These are phyloP conservation scores for Caerostris extrusa DNA, from an alignment of 1,140 invertebrate genomes.

Conservation along the genomic window DNA sequence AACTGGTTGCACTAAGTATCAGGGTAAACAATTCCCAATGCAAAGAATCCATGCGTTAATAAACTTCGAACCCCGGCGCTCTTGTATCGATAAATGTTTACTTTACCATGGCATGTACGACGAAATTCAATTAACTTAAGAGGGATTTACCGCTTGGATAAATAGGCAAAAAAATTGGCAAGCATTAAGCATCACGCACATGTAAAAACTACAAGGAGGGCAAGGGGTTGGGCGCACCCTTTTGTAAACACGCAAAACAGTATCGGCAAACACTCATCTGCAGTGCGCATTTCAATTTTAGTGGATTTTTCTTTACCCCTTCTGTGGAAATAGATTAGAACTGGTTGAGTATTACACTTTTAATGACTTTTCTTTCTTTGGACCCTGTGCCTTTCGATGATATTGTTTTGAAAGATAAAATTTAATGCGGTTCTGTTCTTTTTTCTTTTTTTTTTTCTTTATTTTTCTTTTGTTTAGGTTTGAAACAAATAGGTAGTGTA, in stretches of 20 bases:
- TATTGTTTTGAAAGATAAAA: background rate
- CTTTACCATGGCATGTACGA: background rate
- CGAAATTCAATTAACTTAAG: slow-evolving; percentile 27
- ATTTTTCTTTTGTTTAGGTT: background rate
- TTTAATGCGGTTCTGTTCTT: background rate
- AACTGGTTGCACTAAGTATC: background rate
- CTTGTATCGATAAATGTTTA: slow-evolving; percentile 12
- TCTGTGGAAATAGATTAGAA: slow-evolving; percentile 28
- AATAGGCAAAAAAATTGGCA: background rate
- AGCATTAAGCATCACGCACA: slow-evolving; percentile 12
- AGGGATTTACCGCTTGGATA: slow-evolving; percentile 11
- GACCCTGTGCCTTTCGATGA: background rate
- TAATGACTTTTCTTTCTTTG: background rate
- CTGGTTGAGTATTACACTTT: background rate
- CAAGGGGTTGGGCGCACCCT: background rate
- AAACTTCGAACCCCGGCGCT: background rate
- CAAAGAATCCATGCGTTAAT: slow-evolving; percentile 2
- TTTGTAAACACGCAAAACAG: slow-evolving; percentile 42
- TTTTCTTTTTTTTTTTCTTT: no score
- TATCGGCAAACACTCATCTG: slow-evolving; percentile 31
- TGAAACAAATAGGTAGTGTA: background rate
- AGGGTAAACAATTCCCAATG: background rate
- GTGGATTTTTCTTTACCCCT: background rate
- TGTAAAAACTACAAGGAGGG: background rate
- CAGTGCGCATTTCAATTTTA: background rate